Evolutionary conservation across 2,888 invertebrate species (phyloP).

Genomic region (Balanococcus diminutus): DNA sequence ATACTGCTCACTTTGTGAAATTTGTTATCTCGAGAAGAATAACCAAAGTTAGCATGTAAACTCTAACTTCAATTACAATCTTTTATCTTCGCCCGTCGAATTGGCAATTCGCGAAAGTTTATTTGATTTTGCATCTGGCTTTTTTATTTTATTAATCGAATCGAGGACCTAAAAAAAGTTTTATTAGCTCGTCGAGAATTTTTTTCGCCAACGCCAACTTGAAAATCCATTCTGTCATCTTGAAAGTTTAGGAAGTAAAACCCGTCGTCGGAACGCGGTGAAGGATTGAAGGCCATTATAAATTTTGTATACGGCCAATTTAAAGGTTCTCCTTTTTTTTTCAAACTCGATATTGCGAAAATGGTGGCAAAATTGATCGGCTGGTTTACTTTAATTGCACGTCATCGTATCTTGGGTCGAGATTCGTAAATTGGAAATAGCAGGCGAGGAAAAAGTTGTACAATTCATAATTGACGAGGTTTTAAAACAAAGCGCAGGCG

Average conservation of each 20-base stretch:
- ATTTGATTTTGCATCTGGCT: background rate
- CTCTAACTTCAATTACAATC: background rate
- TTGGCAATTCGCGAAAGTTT: background rate
- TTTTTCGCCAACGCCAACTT: background rate
- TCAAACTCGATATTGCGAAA: background rate
- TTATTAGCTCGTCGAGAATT: background rate
- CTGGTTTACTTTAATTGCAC: background rate
- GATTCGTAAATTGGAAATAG: background rate
- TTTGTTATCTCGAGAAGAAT: too few relatives aligned
- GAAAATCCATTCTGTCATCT: background rate
- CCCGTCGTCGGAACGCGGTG: background rate
- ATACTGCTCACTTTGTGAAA: too few relatives aligned
- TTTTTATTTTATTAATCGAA: background rate
- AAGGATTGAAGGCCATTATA: background rate
- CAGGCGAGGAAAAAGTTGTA: background rate
- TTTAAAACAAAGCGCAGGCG: background rate
- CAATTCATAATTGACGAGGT: background rate
- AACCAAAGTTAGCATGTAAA: too few relatives aligned
- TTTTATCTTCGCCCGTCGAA: background rate
- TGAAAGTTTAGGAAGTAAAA: background rate
- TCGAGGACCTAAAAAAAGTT: background rate
- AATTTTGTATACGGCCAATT: background rate
- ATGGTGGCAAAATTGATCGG: background rate
- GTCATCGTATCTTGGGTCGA: background rate
- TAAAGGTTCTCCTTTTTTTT: background rate